Evolutionary conservation across 2,113 vertebrate genomes (phyloP).

Genomic region (Gymnorhina tibicen): DNA sequence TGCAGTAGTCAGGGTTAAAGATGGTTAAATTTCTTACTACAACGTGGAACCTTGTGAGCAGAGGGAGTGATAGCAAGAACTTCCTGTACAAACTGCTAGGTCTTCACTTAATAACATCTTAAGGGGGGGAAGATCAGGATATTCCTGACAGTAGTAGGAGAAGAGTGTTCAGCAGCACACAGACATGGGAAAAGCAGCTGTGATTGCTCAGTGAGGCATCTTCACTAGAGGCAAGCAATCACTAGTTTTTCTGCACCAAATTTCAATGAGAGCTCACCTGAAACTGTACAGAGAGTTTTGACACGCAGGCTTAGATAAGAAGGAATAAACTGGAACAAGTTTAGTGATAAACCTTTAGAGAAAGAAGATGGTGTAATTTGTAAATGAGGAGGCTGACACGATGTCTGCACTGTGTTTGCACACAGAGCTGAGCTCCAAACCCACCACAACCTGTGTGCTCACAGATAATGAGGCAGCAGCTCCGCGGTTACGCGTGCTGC

Average conservation of each 20-base stretch:
- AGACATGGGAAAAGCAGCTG: not conserved
- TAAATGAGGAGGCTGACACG: not conserved
- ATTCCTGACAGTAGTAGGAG: not conserved
- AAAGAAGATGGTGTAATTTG: not conserved
- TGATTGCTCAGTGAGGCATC: not conserved
- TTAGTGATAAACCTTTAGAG: not conserved
- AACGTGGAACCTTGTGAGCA: not conserved
- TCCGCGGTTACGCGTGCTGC: not conserved
- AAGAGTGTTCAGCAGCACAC: not conserved
- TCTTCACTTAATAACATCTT: not conserved
- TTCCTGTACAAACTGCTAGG: not conserved
- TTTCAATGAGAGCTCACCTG: not conserved
- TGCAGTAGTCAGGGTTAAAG: not conserved
- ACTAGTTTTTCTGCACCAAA: not conserved
- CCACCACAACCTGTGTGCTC: not conserved
- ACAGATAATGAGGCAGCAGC: not conserved
- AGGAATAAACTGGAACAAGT: not conserved
- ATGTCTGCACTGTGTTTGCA: accelerated
- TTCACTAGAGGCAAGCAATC: not conserved
- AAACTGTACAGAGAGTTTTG: not conserved
- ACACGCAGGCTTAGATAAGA: not conserved
- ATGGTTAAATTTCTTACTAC: not conserved
- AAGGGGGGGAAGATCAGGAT: not conserved
- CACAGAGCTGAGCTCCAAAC: not conserved
- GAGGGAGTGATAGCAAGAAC: not conserved